Conservation (phyloP, 2,888 invertebrate species). For the Helleia helle region DNA sequence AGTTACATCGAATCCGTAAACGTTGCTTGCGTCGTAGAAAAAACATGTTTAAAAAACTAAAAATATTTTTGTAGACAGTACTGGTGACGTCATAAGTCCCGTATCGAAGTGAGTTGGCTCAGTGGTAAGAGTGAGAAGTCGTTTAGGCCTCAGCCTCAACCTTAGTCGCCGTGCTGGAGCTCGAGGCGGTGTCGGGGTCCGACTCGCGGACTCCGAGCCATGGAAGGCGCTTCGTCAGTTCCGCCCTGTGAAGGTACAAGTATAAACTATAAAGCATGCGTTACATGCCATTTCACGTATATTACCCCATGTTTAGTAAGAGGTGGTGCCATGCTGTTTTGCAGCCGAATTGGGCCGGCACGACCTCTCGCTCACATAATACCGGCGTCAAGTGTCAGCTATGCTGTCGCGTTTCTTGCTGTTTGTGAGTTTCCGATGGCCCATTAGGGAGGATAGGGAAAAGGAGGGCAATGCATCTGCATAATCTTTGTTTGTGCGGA, state of each 20-base stretch:
- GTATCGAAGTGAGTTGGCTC: slow-evolving; percentile 5
- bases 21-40: background rate
- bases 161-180: slow-evolving; percentile 47
- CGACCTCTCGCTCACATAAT: too few relatives aligned
- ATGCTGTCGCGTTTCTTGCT: too few relatives aligned
- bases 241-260: slow-evolving; percentile 68
- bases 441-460: too few relatives aligned
- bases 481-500: too few relatives aligned
- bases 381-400: too few relatives aligned
- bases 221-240: slow-evolving; percentile 85
- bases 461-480: too few relatives aligned
- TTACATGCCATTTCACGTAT: too few relatives aligned
- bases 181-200: slow-evolving; percentile 68
- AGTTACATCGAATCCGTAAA: background rate
- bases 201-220: slow-evolving; percentile 82
- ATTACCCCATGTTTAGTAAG: too few relatives aligned
- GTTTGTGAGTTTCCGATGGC: too few relatives aligned
- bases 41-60: background rate
- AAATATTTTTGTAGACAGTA: background rate
- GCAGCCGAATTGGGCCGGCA: too few relatives aligned
- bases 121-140: slow-evolving; percentile 1
- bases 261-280: too few relatives aligned
- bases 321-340: too few relatives aligned
- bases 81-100: background rate
- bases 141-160: slow-evolving; percentile 19